Evolutionary conservation across 2,888 invertebrate genomes (phyloP).

Genomic region (Ryuthela nishihirai): DNA sequence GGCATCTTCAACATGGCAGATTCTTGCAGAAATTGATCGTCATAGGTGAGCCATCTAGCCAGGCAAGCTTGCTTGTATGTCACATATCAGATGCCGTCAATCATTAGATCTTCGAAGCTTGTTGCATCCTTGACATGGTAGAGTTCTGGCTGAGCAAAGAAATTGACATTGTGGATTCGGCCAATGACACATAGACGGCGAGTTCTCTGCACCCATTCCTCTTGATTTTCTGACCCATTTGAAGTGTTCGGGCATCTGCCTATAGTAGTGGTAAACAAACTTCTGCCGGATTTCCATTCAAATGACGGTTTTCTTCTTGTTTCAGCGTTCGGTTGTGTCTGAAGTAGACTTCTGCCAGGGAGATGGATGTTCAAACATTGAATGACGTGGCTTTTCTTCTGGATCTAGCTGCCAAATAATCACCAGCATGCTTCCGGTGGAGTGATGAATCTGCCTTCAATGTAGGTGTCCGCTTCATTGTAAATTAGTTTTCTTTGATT

Average conservation of each 20-base stretch:
- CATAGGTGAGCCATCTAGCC: not conserved
- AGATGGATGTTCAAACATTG: not conserved
- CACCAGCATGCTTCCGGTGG: constrained; percentile 1
- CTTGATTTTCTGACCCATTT: not conserved
- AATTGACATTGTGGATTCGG: not conserved
- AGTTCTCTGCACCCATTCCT: not conserved
- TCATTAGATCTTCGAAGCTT: not conserved
- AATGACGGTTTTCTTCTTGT: not conserved
- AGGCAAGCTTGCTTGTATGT: constrained; percentile 1
- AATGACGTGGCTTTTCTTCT: not conserved
- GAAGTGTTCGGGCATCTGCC: not conserved
- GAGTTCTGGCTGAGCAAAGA: not conserved
- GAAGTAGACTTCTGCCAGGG: not conserved
- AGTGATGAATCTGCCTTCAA: not conserved
- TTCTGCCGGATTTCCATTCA: not conserved
- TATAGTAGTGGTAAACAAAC: not conserved
- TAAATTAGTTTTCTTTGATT: not conserved
- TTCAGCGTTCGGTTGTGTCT: not conserved
- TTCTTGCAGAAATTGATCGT: not conserved
- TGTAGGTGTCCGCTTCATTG: not conserved
- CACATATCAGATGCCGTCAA: not conserved
- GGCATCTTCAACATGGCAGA: not conserved
- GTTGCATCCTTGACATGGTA: not conserved
- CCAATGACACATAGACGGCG: not conserved
- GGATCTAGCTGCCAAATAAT: not conserved